phyloP scores from a whole-genome alignment of 2,888 invertebrate genomes.

The Aradus depressus region DNA sequence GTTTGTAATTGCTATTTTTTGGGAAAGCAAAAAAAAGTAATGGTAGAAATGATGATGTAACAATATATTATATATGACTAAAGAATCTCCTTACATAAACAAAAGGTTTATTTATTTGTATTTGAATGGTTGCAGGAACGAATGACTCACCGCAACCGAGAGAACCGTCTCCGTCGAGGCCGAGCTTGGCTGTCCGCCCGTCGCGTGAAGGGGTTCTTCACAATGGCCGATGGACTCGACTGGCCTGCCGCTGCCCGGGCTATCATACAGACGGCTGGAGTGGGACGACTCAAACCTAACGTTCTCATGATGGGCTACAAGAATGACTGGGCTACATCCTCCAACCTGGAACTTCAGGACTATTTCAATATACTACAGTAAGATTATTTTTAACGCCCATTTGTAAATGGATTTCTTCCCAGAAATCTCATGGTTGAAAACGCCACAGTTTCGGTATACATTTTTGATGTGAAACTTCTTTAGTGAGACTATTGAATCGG shows the following conservation, averaged over 20 bases:
- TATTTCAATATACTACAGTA: slow-evolving; percentile 95
- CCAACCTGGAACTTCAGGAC: slow-evolving; percentile 60
- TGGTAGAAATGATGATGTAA: too few species aligned
- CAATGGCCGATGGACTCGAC: slow-evolving; percentile 61
- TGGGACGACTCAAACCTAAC: slow-evolving; percentile 90
- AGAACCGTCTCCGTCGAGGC: slow-evolving; percentile 56
- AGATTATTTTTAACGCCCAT: slow-evolving; percentile 42
- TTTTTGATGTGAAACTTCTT: too few species aligned
- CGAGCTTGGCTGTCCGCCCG: slow-evolving; percentile 66
- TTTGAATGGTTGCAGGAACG: slow-evolving; percentile 37
- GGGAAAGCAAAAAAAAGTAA: too few species aligned
- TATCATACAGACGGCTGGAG: slow-evolving; percentile 77
- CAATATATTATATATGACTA: neutral
- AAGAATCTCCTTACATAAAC: neutral
- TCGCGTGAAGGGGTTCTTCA: slow-evolving; percentile 87
- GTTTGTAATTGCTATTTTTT: too few species aligned
- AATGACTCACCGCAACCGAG: slow-evolving; percentile 54
- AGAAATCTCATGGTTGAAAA: too few species aligned
- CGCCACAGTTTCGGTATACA: too few species aligned
- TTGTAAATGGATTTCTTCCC: too few species aligned
- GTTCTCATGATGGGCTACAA: slow-evolving; percentile 92
- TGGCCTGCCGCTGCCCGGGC: slow-evolving; percentile 72
- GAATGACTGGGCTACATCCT: slow-evolving; percentile 77
- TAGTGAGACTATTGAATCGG: too few species aligned
- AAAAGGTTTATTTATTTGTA: neutral